Percentiles rank a stretch among this genome's conserved stretches.
Evolutionary conservation across 2,113 vertebrate species (phyloP).

Genomic region (Hemibagrus wyckioides): DNA sequence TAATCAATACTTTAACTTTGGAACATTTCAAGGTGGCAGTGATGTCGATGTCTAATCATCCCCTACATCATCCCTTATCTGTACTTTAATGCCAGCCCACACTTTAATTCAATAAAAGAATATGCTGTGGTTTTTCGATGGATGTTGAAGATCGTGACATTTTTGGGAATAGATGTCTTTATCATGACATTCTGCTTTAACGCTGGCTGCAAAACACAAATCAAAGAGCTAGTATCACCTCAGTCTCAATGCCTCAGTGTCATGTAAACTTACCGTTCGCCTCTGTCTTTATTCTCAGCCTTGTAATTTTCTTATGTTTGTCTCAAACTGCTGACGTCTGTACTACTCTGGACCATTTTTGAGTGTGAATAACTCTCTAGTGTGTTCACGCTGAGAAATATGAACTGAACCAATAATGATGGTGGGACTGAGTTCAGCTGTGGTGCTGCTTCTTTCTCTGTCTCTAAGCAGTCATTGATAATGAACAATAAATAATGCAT

Average conservation of each 20-base stretch:
- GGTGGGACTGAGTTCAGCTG: neutral
- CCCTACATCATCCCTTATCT: neutral
- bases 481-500: neutral
- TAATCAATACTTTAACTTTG: neutral
- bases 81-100: neutral
- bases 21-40: neutral
- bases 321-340: neutral
- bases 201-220: neutral
- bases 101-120: neutral
- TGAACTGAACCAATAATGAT: neutral
- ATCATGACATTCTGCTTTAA: neutral
- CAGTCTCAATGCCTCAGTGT: neutral
- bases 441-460: neutral
- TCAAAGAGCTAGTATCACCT: neutral
- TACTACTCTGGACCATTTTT: neutral
- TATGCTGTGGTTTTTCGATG: neutral
- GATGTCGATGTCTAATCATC: neutral
- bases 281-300: neutral
- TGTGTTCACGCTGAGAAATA: neutral
- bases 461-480: neutral
- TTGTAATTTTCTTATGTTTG: conserved; percentile 2
- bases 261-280: neutral
- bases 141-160: neutral
- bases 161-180: neutral
- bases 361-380: neutral